Evolutionary conservation across 2,113 vertebrate species (phyloP).

Genomic region (Petaurus breviceps): DNA sequence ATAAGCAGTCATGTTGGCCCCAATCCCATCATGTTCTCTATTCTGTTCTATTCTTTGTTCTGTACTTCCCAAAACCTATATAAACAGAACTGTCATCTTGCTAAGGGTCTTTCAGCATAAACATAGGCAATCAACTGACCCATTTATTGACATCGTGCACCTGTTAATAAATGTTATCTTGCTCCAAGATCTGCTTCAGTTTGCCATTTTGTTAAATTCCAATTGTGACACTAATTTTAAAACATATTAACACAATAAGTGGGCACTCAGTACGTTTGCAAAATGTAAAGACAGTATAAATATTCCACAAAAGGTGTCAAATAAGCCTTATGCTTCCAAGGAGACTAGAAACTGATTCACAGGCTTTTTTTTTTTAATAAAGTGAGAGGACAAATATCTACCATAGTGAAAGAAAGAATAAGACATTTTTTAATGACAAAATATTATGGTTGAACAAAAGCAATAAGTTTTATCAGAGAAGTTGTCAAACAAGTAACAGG

Average conservation of each 20-base stretch:
- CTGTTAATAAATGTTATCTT: neutral
- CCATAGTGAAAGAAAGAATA: neutral
- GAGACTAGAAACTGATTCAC: neutral
- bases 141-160: neutral
- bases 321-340: neutral
- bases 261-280: neutral
- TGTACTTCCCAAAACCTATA: neutral
- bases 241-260: neutral
- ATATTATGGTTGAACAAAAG: neutral
- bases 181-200: neutral
- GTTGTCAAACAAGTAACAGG: neutral
- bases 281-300: neutral
- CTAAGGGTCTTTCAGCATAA: neutral
- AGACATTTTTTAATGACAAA: conserved; percentile 10
- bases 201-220: neutral
- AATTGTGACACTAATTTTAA: neutral
- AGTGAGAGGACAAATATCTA: neutral
- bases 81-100: neutral
- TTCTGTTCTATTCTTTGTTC: neutral
- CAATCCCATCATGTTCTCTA: neutral
- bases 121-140: neutral
- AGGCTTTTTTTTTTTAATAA: neutral
- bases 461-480: neutral
- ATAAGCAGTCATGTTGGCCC: neutral
- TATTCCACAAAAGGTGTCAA: neutral